phyloP scores from a whole-genome alignment of 1,140 invertebrate genomes.

The Ptiloglossa arizonensis region DNA sequence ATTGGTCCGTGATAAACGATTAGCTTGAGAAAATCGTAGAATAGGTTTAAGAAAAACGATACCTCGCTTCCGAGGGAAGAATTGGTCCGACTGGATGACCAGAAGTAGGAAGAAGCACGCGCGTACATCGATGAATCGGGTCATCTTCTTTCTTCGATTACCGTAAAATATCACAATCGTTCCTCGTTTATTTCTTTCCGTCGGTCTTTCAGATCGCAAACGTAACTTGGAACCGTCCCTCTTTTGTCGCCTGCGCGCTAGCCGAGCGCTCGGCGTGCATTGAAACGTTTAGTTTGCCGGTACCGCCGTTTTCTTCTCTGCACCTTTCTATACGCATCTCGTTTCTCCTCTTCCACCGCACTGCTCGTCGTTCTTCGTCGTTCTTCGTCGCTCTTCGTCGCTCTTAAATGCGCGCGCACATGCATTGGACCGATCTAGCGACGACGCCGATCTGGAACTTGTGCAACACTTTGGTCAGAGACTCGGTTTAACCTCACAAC shows the following conservation, averaged over 20 bases:
- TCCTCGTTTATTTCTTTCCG: background rate
- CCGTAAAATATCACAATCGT: conserved; percentile 11
- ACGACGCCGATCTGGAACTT: background rate
- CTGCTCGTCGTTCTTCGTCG: too few species aligned
- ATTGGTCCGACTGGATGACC: conserved; percentile 40
- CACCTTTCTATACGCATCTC: conserved; percentile 54
- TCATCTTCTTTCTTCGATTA: conserved; percentile 43
- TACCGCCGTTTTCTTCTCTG: conserved; percentile 56
- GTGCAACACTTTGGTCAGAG: too few species aligned
- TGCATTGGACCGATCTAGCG: background rate
- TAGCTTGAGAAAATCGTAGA: too few species aligned
- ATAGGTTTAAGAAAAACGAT: background rate
- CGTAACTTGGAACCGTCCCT: background rate
- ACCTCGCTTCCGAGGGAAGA: conserved; percentile 48
- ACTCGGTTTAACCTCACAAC: too few species aligned
- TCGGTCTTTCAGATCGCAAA: background rate
- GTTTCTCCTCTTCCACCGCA: conserved; percentile 16
- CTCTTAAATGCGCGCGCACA: conserved; percentile 10
- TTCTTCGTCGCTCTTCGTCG: conserved; percentile 13
- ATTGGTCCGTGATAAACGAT: too few species aligned
- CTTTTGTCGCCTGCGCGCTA: conserved; percentile 25
- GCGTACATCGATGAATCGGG: conserved; percentile 25
- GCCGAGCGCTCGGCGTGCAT: conserved; percentile 54
- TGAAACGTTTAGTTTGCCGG: conserved; percentile 47
- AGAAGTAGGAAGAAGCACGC: conserved; percentile 41